Evolutionary conservation across 2,113 vertebrate genomes (phyloP), one percentile per base, ranked within the genome.

Genomic region (Gopherus evgoodei): DNA sequence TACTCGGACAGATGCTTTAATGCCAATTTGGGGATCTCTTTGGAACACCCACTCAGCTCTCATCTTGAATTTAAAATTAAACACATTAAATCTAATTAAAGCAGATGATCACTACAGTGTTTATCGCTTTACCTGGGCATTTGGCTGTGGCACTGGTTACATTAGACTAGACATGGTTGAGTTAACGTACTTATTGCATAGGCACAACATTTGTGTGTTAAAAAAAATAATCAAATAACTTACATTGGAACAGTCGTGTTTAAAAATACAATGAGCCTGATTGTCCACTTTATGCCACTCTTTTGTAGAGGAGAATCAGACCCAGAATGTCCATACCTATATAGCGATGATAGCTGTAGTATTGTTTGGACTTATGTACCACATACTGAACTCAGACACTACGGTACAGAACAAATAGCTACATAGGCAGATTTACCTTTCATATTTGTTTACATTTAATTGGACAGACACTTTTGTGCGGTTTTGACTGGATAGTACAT

Each of bases 21-120:
- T 81, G 53, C 19, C 1, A 3, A 47, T 50, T 57, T 47, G 22
- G 72, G 84, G 91, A 90, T 31, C 81, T 90, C 87, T 86, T 57
- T 84, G 91, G 44, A 89, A 11, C 57, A 80, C 82, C 88, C 65
- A 62, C 56, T 81, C 89, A 93, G 85, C 94, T 94, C 94, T 83
- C 83, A 65, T 84, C 84, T 47, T 82, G 21, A 87, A 62, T 19
- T 24, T 72, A 65, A 83, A 96, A 96, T 91, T 90, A 95, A 96
- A 93, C 93, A 19, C 3, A 12, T 94, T 95, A 91, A 53, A 44
- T 54, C 22, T 62, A 87, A 97, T 94, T 96, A 91, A 92, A 92
- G 8, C 10, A 88, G 90, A 91, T 96, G 93, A 96, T 47, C 93
- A 84, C 83, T 85, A 94, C 93, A 94, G 83, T 83, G 62, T 86